Conservation (phyloP, 2,797 vertebrate species). For the Anguilla megastoma region DNA sequence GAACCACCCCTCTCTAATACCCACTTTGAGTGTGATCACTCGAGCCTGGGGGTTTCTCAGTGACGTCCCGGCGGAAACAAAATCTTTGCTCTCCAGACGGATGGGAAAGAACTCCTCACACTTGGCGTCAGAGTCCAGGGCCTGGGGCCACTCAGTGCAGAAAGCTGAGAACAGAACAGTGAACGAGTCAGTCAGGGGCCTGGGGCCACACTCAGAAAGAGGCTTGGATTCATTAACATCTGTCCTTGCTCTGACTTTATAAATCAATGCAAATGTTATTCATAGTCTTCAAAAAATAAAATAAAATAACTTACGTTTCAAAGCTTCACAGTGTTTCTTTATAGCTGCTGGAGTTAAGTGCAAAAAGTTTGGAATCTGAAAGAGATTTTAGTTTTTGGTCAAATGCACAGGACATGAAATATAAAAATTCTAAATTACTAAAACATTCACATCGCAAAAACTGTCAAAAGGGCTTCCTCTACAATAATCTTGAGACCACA, state of each 20-base stretch:
- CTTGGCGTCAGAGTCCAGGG: slow-evolving; percentile 78
- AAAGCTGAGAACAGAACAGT: slow-evolving; percentile 74
- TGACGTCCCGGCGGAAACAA: slow-evolving; percentile 80
- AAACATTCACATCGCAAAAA: not conserved
- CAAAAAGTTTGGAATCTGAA: slow-evolving; percentile 95
- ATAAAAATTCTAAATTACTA: not conserved
- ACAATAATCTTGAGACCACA: not conserved
- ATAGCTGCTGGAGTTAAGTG: slow-evolving; percentile 93
- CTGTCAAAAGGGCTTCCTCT: not conserved
- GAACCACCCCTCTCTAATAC: slow-evolving; percentile 43
- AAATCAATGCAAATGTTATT: no score
- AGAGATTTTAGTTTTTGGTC: slow-evolving; percentile 43
- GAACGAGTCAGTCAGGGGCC: not conserved
- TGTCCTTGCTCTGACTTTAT: not conserved
- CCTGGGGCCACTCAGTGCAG: slow-evolving; percentile 92
- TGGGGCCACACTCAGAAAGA: not conserved
- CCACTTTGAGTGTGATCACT: slow-evolving; percentile 81
- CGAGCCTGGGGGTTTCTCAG: slow-evolving; percentile 85
- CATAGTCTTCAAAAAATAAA: not conserved
- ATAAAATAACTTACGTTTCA: slow-evolving; percentile 78
- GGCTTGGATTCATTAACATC: not conserved
- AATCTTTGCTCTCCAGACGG: slow-evolving; percentile 79
- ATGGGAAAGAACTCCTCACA: slow-evolving; percentile 86
- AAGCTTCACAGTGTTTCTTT: slow-evolving; percentile 89
- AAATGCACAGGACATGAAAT: not conserved